Percentiles rank a stretch among this genome's conserved stretches.
Evolutionary conservation across 2,797 vertebrate species (phyloP).

Genomic region (Amblyraja radiata): DNA sequence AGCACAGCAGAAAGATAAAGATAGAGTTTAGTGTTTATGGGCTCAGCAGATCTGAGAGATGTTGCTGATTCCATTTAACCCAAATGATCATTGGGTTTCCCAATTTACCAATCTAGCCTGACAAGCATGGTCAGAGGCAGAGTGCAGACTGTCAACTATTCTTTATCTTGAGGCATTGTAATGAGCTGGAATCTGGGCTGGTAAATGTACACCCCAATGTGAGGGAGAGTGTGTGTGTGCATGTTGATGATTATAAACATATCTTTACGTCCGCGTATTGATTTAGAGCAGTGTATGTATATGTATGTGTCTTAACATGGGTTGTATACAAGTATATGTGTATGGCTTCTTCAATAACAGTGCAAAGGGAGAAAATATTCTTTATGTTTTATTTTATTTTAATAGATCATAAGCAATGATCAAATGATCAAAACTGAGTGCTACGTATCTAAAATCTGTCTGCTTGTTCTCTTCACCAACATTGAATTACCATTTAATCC

Average conservation of each 20-base stretch:
- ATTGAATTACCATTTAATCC: background rate
- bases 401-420: background rate
- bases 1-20: background rate
- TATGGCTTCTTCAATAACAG: background rate
- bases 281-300: background rate
- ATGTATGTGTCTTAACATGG: background rate
- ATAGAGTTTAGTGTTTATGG: background rate
- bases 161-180: background rate
- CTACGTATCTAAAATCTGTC: background rate
- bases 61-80: background rate
- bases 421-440: background rate
- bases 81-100: background rate
- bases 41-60: conserved; percentile 22
- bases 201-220: background rate
- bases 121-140: background rate
- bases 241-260: background rate
- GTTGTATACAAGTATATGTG: background rate
- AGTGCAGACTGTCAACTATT: background rate
- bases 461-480: background rate
- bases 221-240: background rate
- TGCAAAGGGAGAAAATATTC: background rate
- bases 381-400: background rate
- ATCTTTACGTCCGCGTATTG: background rate
- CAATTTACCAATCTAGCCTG: background rate
- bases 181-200: background rate